Base-by-base conservation (phyloP, 2,797 vertebrate species). In the Lithobates pipiens region DNA sequence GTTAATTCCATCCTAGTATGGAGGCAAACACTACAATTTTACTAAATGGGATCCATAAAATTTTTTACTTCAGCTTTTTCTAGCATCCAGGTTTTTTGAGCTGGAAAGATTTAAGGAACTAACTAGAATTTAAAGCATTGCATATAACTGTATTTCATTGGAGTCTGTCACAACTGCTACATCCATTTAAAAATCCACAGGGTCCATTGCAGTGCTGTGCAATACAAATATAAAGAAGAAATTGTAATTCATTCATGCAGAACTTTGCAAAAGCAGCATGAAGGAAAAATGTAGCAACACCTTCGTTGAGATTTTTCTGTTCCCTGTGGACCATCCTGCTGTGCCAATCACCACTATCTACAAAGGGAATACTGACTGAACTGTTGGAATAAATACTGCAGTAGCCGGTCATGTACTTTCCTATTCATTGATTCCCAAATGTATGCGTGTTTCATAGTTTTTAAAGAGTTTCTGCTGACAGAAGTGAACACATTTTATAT, bases 241-340 rank as follows among this genome's bases (percentile, higher is more conserved):
- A 77, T 77, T 82, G 36, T 71, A 78, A 72, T 86, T 44, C 80
- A 82, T 86, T 73, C 80, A 78, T 63, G 68, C 39, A 39, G 75
- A 86, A 77, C 68, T 82, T 86, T 82, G 81, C 68, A 50, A 68
- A 82, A 86, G 50, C 85, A 77, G 79, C 85, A 77, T 82, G 85
- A 77, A 25, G 54, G 74, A 42, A 46, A 76, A 76, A 76, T 86
- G 61, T 25, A 82, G 80, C 68, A 86, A 77, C 67, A 82, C 80
- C 75, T 82, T 78, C 36, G 68, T 76, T 70, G 46, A 77, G 67
- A 65, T 44, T 46, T 86, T 72, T 77, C 25, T 82, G 67, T 82
- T 86, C 73, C 85, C 85, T 42, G 63, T 46, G 29, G 69, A 70
- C 80, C 57, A n/a, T 73, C 80, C 76, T 78, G 85, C 85, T 82